A percentile compares a stretch with the other conserved stretches of the same genome.
Conservation (phyloP, 2,888 invertebrate genomes). For the Rhimphoctona megacephalus region DNA sequence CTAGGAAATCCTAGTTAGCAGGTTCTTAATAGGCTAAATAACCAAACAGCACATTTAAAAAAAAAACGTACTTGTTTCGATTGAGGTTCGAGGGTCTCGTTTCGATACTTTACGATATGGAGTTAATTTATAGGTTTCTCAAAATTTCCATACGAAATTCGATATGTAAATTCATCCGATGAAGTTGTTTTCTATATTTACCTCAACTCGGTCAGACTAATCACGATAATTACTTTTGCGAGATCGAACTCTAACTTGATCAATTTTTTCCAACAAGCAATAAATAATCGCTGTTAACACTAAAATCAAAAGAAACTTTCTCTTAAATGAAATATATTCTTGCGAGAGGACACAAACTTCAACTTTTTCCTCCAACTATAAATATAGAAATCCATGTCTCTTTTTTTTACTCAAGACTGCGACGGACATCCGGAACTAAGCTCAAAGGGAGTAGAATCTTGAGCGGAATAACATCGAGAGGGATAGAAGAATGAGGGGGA, state of each 20-base stretch:
- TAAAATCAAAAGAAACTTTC: neutral
- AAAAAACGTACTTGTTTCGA: slow-evolving; percentile 42
- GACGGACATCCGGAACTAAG: slow-evolving; percentile 41
- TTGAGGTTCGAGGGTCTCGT: no score
- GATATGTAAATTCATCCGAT: no score
- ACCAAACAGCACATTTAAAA: slow-evolving; percentile 43
- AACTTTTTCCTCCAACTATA: neutral
- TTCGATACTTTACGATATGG: no score
- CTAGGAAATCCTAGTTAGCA: slow-evolving; percentile 33
- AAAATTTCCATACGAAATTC: no score
- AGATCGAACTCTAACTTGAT: no score
- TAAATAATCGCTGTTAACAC: neutral
- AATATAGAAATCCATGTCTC: neutral
- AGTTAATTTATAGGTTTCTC: no score
- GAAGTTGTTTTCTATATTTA: no score
- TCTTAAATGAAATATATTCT: no score
- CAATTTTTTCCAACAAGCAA: neutral
- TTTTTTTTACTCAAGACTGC: neutral
- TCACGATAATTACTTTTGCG: no score
- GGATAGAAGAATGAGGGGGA: neutral
- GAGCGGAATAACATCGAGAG: slow-evolving; percentile 30
- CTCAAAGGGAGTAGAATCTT: slow-evolving; percentile 42
- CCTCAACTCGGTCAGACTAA: no score
- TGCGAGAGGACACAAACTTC: neutral
- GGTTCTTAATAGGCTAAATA: slow-evolving; percentile 36